These are phyloP conservation scores for Tromatobia lineatoria DNA, from an alignment of 2,888 invertebrate genomes.

Conservation along the genomic window DNA sequence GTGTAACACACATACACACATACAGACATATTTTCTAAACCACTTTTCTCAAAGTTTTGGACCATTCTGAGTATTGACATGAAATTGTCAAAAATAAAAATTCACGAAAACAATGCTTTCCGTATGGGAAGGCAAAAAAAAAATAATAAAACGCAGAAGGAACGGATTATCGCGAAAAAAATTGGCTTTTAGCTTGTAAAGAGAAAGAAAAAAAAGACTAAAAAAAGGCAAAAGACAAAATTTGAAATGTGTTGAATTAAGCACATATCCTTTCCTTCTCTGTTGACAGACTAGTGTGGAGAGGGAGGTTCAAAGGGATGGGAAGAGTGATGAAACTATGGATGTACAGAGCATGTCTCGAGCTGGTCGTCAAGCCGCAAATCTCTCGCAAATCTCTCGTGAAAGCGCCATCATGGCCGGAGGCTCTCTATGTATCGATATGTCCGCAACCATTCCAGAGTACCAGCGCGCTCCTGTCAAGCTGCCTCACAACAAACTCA, in stretches of 20 bases:
- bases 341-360: constrained; percentile 79
- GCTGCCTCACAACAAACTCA: constrained; percentile 60
- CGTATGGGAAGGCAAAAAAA: too few species aligned
- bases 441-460: constrained; percentile 71
- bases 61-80: too few species aligned
- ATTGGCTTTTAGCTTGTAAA: constrained; percentile 14
- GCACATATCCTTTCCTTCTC: constrained; percentile 89
- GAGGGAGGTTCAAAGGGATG: constrained; percentile 86
- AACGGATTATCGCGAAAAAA: constrained; percentile 66
- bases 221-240: constrained; percentile 74
- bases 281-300: constrained; percentile 89
- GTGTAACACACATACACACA: too few species aligned
- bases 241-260: constrained; percentile 81
- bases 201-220: constrained; percentile 20
- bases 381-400: constrained; percentile 77
- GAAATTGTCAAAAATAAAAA: too few species aligned
- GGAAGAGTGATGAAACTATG: constrained; percentile 85
- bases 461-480: constrained; percentile 64
- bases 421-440: constrained; percentile 77
- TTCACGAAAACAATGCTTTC: too few species aligned
- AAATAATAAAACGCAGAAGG: constrained; percentile 64
- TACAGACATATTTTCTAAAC: too few species aligned
- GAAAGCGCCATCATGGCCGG: constrained; percentile 79
- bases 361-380: constrained; percentile 77
- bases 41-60: too few species aligned